Percentiles rank a stretch among this genome's conserved stretches.
Evolutionary conservation across 2,113 vertebrate species (phyloP).

Genomic region (rabbit (Oryctolagus cuniculus)): DNA sequence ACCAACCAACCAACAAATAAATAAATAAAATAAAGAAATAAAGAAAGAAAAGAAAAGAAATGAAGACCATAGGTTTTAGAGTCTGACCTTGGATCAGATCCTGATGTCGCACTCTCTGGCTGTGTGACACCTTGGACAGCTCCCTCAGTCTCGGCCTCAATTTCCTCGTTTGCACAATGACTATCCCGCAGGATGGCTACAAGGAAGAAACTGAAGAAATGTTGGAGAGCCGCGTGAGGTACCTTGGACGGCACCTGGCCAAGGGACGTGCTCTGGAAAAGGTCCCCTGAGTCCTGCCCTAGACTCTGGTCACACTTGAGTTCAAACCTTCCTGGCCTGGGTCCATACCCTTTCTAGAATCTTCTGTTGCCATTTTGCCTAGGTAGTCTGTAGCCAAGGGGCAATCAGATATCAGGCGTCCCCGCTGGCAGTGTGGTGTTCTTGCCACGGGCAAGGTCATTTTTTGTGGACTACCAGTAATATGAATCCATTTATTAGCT

Average conservation of each 20-base stretch:
- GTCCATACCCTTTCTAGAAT: neutral
- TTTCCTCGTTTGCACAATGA: neutral
- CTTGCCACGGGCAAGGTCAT: neutral
- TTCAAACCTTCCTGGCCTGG: neutral
- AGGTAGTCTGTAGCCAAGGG: neutral
- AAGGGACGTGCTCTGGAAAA: neutral
- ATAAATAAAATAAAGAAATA: neutral
- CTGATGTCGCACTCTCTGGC: neutral
- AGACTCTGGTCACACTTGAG: fast-evolving
- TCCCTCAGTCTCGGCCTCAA: neutral
- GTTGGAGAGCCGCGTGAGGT: neutral
- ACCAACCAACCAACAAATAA: no score
- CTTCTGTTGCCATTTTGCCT: neutral
- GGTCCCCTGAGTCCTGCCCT: neutral
- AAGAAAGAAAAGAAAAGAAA: neutral
- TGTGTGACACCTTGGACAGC: neutral
- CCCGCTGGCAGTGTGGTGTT: neutral
- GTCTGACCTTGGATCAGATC: neutral
- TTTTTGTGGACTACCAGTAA: neutral
- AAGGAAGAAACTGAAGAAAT: neutral
- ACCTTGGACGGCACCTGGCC: neutral
- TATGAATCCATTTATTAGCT: slow-evolving; percentile 5
- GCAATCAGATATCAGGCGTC: neutral
- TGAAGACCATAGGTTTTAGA: neutral
- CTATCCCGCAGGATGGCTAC: neutral